Evolutionary conservation across 2,113 vertebrate genomes (phyloP).

Genomic region (Gopherus flavomarginatus): DNA sequence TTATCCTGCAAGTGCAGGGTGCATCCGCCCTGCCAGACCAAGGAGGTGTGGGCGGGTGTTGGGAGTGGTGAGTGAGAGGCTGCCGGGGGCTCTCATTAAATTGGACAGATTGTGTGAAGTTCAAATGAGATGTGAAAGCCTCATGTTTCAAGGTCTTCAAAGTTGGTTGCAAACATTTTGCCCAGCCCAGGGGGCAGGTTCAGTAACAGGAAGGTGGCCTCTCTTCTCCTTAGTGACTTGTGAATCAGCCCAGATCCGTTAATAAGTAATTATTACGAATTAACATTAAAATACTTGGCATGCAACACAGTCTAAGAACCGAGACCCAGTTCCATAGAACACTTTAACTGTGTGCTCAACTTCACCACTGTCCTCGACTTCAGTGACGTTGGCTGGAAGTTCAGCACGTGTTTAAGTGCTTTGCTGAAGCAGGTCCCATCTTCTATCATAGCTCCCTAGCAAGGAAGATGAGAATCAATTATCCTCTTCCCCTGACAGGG

Average conservation of each 20-base stretch:
- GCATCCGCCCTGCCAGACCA: neutral
- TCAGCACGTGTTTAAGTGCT: neutral
- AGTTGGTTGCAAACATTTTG: neutral
- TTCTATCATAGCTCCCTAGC: neutral
- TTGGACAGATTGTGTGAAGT: neutral
- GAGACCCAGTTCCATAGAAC: neutral
- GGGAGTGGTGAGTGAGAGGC: neutral
- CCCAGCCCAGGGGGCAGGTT: neutral
- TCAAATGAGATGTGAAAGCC: neutral
- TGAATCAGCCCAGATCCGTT: neutral
- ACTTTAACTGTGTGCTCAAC: neutral
- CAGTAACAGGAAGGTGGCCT: neutral
- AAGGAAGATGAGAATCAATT: neutral
- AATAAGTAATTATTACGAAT: neutral
- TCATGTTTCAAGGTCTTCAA: neutral
- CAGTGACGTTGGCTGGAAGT: neutral
- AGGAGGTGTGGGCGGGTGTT: neutral
- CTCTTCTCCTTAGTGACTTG: neutral
- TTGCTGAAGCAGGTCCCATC: neutral
- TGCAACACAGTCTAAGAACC: neutral
- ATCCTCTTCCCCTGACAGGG: neutral
- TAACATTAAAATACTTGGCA: neutral
- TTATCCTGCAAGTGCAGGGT: neutral
- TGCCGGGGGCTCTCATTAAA: neutral
- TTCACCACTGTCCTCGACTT: neutral